Evolutionary conservation across 1,140 invertebrate genomes (phyloP).

Genomic region (Araneus ventricosus): DNA sequence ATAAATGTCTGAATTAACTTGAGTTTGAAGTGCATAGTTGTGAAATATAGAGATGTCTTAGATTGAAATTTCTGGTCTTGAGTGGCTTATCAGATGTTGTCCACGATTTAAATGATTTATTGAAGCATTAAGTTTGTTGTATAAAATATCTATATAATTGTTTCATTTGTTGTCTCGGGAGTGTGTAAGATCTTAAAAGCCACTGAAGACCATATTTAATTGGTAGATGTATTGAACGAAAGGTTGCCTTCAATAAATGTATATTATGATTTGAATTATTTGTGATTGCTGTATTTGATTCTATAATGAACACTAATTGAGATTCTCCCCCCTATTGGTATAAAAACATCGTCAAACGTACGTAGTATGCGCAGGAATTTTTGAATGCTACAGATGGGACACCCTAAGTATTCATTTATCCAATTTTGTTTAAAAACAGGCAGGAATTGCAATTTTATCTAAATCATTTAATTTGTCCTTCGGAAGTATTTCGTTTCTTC

Average conservation of each 20-base stretch:
- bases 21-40: conserved; percentile 27
- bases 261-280: conserved; percentile 50
- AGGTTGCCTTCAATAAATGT: conserved; percentile 64
- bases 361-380: too few species aligned
- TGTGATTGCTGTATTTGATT: background rate
- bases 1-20: conserved; percentile 10
- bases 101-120: background rate
- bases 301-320: too few species aligned
- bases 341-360: too few species aligned
- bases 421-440: too few species aligned
- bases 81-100: background rate
- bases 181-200: background rate
- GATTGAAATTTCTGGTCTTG: background rate
- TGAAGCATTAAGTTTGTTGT: background rate
- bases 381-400: too few species aligned
- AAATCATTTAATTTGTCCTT: too few species aligned
- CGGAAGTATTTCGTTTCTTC: too few species aligned
- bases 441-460: too few species aligned
- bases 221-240: conserved; percentile 54
- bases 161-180: too few species aligned
- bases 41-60: conserved; percentile 18
- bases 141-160: too few species aligned
- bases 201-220: conserved; percentile 22
- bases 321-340: too few species aligned
- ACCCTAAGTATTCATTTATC: too few species aligned